phyloP scores from a whole-genome alignment of 2,888 invertebrate genomes.

The Tubiluchus corallicola region DNA sequence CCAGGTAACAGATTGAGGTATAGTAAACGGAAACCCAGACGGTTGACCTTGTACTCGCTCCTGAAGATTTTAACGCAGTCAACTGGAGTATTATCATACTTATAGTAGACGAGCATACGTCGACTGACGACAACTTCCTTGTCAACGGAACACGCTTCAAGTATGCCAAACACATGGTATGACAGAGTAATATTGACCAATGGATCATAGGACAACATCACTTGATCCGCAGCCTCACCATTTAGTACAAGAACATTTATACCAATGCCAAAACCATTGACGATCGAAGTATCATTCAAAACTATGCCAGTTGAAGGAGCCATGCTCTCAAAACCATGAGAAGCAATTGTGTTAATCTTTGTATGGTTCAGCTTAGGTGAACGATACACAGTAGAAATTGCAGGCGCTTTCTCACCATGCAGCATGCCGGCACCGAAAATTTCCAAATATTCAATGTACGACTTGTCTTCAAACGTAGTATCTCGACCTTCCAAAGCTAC shows the following conservation, averaged over 20 bases:
- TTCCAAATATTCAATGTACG: constrained; percentile 48
- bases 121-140: constrained; percentile 80
- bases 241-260: constrained; percentile 72
- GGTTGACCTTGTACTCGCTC: constrained; percentile 61
- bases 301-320: constrained; percentile 62
- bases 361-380: constrained; percentile 62
- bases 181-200: constrained; percentile 50
- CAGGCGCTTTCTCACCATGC: constrained; percentile 83
- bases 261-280: constrained; percentile 65
- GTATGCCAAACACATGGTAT: constrained; percentile 73
- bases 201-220: constrained; percentile 71
- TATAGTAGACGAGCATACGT: constrained; percentile 76
- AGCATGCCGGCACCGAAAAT: constrained; percentile 83
- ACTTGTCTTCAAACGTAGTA: constrained; percentile 42
- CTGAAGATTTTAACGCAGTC: constrained; percentile 95
- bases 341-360: constrained; percentile 61
- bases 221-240: constrained; percentile 72
- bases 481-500: too few relatives aligned
- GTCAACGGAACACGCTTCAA: constrained; percentile 87
- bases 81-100: constrained; percentile 85
- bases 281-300: constrained; percentile 47
- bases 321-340: constrained; percentile 76
- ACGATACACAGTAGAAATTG: constrained; percentile 70
- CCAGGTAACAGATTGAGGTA: constrained; percentile 83
- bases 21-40: constrained; percentile 56